phyloP scores from a whole-genome alignment of 1,140 invertebrate species.

The Drosophila pseudoobscura region DNA sequence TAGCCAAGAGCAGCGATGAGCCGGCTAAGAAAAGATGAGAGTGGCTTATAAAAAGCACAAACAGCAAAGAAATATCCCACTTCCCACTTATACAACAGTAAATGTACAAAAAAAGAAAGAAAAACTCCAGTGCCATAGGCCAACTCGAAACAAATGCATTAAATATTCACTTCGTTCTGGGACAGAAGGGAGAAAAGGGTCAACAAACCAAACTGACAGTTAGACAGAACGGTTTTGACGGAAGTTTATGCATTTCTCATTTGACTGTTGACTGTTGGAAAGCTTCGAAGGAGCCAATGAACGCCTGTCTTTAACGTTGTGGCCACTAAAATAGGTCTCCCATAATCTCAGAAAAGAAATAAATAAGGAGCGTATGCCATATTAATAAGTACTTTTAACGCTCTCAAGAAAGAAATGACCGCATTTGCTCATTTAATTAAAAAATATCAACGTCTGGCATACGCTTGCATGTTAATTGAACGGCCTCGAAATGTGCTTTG shows the following conservation, averaged over 20 bases:
- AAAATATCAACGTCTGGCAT: slow-evolving; percentile 14
- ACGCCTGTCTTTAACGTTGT: neutral
- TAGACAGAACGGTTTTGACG: slow-evolving; percentile 19
- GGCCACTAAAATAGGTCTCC: neutral
- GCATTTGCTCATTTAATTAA: slow-evolving; percentile 52
- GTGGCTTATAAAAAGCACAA: slow-evolving; percentile 29
- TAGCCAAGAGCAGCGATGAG: slow-evolving; percentile 24
- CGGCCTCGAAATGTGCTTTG: slow-evolving; percentile 16
- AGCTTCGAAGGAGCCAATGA: too few relatives aligned
- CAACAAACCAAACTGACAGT: slow-evolving; percentile 31
- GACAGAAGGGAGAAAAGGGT: slow-evolving; percentile 15
- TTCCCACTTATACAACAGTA: slow-evolving; percentile 15
- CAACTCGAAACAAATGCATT: slow-evolving; percentile 65
- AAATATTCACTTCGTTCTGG: slow-evolving; percentile 66
- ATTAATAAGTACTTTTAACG: slow-evolving; percentile 23
- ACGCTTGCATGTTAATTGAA: slow-evolving; percentile 55
- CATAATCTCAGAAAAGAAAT: neutral
- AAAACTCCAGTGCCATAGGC: slow-evolving; percentile 44
- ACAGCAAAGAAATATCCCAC: slow-evolving; percentile 13
- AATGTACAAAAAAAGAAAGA: slow-evolving; percentile 2
- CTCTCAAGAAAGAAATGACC: slow-evolving; percentile 45
- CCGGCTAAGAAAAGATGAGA: slow-evolving; percentile 35
- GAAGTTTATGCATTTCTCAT: slow-evolving; percentile 20
- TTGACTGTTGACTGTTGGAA: neutral
- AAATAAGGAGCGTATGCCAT: slow-evolving; percentile 6